A percentile compares a stretch with the other conserved stretches of the same genome.
Evolutionary conservation across 2,797 vertebrate species (phyloP).

Genomic region (Pogoniulus pusillus): DNA sequence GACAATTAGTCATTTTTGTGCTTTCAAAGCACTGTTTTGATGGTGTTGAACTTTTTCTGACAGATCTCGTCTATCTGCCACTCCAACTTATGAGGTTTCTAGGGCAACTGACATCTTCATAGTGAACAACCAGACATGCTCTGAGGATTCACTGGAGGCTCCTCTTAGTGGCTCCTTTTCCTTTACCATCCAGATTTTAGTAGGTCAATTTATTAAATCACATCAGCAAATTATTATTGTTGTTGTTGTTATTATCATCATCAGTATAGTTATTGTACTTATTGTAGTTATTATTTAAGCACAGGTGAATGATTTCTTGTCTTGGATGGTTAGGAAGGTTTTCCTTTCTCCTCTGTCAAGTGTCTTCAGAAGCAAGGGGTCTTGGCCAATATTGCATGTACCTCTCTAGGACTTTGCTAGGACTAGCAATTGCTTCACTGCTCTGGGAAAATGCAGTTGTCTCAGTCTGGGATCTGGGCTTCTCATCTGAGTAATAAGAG

Average conservation of each 20-base stretch:
- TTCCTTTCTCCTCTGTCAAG: not conserved
- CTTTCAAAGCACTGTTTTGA: slow-evolving; percentile 53
- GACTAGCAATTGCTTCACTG: not conserved
- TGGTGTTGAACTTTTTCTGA: slow-evolving; percentile 36
- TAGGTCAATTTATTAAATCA: not conserved
- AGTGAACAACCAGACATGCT: not conserved
- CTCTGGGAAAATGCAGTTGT: not conserved
- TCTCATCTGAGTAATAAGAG: not conserved
- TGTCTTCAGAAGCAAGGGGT: not conserved
- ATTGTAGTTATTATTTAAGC: not conserved
- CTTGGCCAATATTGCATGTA: not conserved
- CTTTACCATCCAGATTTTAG: not conserved
- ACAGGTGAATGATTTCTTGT: not conserved
- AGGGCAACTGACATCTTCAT: slow-evolving; percentile 37
- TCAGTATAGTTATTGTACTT: too few species aligned
- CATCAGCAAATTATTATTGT: not conserved
- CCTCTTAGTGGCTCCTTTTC: not conserved
- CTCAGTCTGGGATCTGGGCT: not conserved
- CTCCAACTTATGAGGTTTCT: slow-evolving; percentile 42
- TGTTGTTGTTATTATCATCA: not conserved
- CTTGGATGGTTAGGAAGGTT: not conserved
- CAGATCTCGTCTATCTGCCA: not conserved
- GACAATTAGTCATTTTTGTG: slow-evolving; percentile 52
- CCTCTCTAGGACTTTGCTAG: not conserved
- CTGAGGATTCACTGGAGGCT: not conserved